Evolutionary conservation across 2,888 invertebrate species (phyloP), one percentile per base, ranked within the genome.

Genomic region (Aquatica leii): DNA sequence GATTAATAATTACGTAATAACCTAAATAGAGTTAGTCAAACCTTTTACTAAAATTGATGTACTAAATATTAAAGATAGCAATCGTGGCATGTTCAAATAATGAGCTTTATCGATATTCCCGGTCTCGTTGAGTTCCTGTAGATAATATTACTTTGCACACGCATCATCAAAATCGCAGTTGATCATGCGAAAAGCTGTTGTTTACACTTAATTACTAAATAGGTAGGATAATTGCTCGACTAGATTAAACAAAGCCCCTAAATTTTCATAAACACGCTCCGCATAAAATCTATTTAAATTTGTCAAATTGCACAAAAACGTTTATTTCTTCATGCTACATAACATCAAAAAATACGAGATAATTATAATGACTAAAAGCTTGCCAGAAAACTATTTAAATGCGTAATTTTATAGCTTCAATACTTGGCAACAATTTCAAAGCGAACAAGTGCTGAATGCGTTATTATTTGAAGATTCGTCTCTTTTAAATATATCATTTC

Each of bases 351-450:
- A 40, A 49, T 56, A 48, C 24, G 24, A 24, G 24, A 24, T 24
- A 56, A 56, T 56, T 56, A 18, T 14, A 14, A 35, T 18, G 50
- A 12, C 49, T 60, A 37, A 50, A 60, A 60, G 49, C 21, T 11
- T 57, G 62, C 62, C 56, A 62, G 21, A 61, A n/a, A 57, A 46
- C 35, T 52, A 46, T 43, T 51, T 57, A 57, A 41, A 51, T 56
- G 46, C 56, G 50, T 62, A 48, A 58, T 53, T 54, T 60, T 54
- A 12, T 18, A 49, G 20, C 60, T 46, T 54, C 24, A 37, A 48
- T 54, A 54, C 49, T 53, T 60, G 49, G 60, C 54, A 60, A 15
- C 12, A 20, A 12, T 55, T 40, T 60, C 60, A 60, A 60, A 60
- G 49, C 41, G 31, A 46, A 46, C 46, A 40, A 40, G 53, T 35